Base-by-base conservation (phyloP, 2,797 vertebrate genomes). In the Microtus agrestis region DNA sequence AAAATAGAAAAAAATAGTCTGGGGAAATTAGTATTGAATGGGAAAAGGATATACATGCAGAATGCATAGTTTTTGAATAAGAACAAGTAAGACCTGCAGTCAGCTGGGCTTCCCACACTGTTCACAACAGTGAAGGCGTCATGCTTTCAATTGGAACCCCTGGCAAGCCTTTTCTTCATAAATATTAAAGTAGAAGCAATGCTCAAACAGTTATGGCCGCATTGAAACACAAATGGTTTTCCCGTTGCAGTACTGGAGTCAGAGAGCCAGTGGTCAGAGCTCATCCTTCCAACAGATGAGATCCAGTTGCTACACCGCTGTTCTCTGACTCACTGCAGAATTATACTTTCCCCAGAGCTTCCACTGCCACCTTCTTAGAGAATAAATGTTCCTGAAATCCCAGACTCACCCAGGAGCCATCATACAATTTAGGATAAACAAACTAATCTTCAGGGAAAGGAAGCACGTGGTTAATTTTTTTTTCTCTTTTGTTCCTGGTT, bases 61-160 rank as follows among this genome's bases (percentile, higher is more conserved):
- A 80, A 91, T 95, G 89, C 48, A 27, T 17, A 61, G 85, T 84
- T 96, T 92, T 63, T 84, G 91, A 17, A 63, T 86, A 84, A 87
- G n/a, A 56, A 89, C 34, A 54, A 93, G 84, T 61, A 92, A 92
- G 87, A 95, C 51, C 89, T 94, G 85, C 86, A 94, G 85, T 23
- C 87, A 65, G 19, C 14, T 34, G 78, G 87, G 54, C 34, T 93
- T 95, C 93, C 93, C 91, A 87, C 4, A 74, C 71, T 85, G 37
- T 92, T 97, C 94, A 77, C 80, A 95, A 92, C 71, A 89, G 91
- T 95, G 88, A 97, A 85, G 79, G 87, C 74, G 43, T 91, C 43
- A 46, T 91, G 74, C 88, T 88, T 95, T 95, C 71, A 96, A 93
- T 84, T 74, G 65, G 79, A 93, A 65, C 87, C 59, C 56, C 5